These are phyloP conservation scores for Calliopsis andreniformis DNA, from an alignment of 1,140 invertebrate species.

Conservation along the genomic window DNA sequence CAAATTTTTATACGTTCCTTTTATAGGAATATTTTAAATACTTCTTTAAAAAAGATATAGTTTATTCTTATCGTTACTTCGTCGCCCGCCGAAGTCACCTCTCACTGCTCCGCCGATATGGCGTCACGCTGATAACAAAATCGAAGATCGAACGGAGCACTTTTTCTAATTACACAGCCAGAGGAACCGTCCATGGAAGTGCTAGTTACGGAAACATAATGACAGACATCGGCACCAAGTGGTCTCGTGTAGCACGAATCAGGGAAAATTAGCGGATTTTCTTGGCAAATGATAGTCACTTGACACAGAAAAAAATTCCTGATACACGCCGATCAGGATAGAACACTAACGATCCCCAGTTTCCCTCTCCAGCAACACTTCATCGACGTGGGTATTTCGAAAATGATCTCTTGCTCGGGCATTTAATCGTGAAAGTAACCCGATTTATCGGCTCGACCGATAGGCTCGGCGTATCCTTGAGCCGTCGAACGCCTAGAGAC, in stretches of 20 bases:
- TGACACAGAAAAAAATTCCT: not conserved
- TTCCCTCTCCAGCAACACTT: too few species aligned
- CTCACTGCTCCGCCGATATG: too few species aligned
- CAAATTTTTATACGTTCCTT: too few species aligned
- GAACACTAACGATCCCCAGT: too few species aligned
- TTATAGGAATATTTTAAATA: too few species aligned
- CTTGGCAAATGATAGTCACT: not conserved
- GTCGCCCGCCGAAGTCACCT: too few species aligned
- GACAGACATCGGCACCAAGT: not conserved
- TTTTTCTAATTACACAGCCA: not conserved
- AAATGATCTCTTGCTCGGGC: not conserved
- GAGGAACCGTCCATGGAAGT: not conserved
- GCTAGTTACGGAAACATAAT: not conserved
- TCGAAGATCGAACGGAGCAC: not conserved
- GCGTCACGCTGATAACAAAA: not conserved
- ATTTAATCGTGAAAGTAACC: constrained; percentile 8
- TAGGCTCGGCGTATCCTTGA: constrained; percentile 5
- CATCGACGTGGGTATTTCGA: not conserved
- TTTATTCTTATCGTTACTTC: too few species aligned
- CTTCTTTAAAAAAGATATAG: too few species aligned
- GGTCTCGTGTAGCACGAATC: not conserved
- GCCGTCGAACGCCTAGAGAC: not conserved
- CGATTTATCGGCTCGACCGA: constrained; percentile 3
- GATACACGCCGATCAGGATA: too few species aligned
- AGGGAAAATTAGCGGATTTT: constrained; percentile 7